Conservation (phyloP, 2,888 invertebrate species). For the Pyrrhopygopsis socrates region DNA sequence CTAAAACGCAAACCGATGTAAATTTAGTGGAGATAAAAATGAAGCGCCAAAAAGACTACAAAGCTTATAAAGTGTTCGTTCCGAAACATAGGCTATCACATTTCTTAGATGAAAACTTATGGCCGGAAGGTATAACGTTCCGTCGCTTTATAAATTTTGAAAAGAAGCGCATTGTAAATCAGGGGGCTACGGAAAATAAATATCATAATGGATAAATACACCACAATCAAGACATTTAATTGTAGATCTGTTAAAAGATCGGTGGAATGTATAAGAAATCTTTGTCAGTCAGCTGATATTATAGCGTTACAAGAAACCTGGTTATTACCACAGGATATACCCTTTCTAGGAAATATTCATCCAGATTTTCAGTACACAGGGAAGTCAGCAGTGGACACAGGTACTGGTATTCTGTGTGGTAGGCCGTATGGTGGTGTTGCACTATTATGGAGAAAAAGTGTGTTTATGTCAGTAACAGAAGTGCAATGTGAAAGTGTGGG, state of each 20-base stretch:
- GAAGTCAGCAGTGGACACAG: conserved; percentile 82
- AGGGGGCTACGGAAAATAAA: conserved; percentile 2
- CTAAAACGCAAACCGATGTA: neutral
- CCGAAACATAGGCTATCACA: neutral
- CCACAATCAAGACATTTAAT: neutral
- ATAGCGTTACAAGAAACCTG: conserved; percentile 10
- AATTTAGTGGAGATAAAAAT: neutral
- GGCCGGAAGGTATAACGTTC: conserved; percentile 23
- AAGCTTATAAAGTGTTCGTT: conserved; percentile 1
- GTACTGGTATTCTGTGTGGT: conserved; percentile 71
- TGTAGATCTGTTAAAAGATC: neutral
- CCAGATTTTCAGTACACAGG: conserved; percentile 53
- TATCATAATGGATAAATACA: conserved; percentile 12
- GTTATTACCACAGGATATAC: conserved; percentile 5
- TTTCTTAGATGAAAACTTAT: conserved; percentile 7
- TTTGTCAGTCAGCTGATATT: neutral
- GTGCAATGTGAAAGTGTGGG: conserved; percentile 73
- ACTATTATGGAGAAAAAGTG: conserved; percentile 78
- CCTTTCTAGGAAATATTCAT: neutral
- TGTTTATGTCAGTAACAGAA: conserved; percentile 72
- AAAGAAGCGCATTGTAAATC: neutral
- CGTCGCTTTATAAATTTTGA: conserved; percentile 21
- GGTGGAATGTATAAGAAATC: neutral
- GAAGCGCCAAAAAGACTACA: neutral
- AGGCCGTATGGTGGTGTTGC: conserved; percentile 82